Percentiles rank a stretch among this genome's conserved stretches.
Conservation (phyloP, 2,797 vertebrate species). For the Melanotaenia pygmaea region DNA sequence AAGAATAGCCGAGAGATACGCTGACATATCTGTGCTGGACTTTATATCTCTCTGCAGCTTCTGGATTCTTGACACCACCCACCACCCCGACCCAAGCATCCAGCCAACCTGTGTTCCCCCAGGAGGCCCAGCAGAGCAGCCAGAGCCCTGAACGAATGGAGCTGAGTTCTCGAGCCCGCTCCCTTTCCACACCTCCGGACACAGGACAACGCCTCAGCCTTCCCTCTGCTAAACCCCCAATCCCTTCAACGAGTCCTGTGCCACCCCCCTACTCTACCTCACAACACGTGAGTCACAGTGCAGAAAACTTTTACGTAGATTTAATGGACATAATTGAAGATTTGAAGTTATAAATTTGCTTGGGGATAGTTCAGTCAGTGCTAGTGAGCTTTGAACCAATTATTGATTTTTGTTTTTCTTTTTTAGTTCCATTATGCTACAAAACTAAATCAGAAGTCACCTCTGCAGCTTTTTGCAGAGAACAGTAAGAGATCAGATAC, state of each 20-base stretch:
- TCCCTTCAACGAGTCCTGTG: slow-evolving; percentile 74
- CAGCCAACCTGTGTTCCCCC: slow-evolving; percentile 89
- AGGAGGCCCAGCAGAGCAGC: slow-evolving; percentile 85
- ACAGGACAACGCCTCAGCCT: slow-evolving; percentile 87
- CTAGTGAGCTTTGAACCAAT: not conserved
- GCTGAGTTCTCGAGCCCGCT: slow-evolving; percentile 83
- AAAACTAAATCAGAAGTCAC: not conserved
- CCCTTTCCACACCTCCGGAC: slow-evolving; percentile 88
- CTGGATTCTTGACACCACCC: slow-evolving; percentile 91
- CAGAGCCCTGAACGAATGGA: slow-evolving; percentile 87
- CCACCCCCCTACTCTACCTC: slow-evolving; percentile 85
- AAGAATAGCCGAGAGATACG: slow-evolving; percentile 20
- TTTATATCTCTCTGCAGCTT: slow-evolving; percentile 79
- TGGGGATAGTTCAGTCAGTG: not conserved
- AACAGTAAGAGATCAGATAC: not conserved
- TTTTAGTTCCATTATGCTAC: not conserved
- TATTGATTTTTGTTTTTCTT: not conserved
- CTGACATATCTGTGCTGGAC: slow-evolving; percentile 11
- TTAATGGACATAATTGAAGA: not conserved
- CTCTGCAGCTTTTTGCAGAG: not conserved
- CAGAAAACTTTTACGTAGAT: not conserved
- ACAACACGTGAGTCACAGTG: slow-evolving; percentile 86
- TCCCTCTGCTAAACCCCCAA: slow-evolving; percentile 83
- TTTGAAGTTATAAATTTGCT: not conserved
- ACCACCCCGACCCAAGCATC: slow-evolving; percentile 91